Percentiles rank a stretch among this genome's conserved stretches.
These are phyloP conservation scores for Tholera decimalis DNA, from an alignment of 2,888 invertebrate species.

Conservation along the genomic window DNA sequence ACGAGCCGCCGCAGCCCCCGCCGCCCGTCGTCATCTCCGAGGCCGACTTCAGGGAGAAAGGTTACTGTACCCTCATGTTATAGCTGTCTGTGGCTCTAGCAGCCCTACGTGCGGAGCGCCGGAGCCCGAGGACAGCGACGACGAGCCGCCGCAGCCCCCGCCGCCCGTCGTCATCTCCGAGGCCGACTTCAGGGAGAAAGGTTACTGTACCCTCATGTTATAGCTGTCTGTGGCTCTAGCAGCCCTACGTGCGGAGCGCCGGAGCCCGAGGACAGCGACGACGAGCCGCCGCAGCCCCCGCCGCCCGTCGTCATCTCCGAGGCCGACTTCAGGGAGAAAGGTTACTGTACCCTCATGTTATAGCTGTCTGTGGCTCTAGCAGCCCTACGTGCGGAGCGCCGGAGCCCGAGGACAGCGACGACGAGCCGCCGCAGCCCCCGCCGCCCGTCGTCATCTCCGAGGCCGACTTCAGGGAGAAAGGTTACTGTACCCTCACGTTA, in stretches of 20 bases:
- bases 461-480: slow-evolving; percentile 88
- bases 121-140: slow-evolving; percentile 71
- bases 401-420: slow-evolving; percentile 71
- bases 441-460: slow-evolving; percentile 87
- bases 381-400: too few species aligned
- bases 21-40: slow-evolving; percentile 87
- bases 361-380: too few species aligned
- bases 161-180: slow-evolving; percentile 87
- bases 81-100: too few species aligned
- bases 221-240: too few species aligned
- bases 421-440: slow-evolving; percentile 73
- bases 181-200: slow-evolving; percentile 88
- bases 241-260: too few species aligned
- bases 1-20: slow-evolving; percentile 73
- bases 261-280: slow-evolving; percentile 71
- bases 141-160: slow-evolving; percentile 73
- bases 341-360: too few species aligned
- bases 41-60: slow-evolving; percentile 88
- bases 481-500: too few species aligned
- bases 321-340: slow-evolving; percentile 88
- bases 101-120: too few species aligned
- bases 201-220: too few species aligned
- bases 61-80: too few species aligned
- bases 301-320: slow-evolving; percentile 87
- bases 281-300: slow-evolving; percentile 73